phyloP scores from a whole-genome alignment of 2,113 vertebrate species.

The Otus sunia region DNA sequence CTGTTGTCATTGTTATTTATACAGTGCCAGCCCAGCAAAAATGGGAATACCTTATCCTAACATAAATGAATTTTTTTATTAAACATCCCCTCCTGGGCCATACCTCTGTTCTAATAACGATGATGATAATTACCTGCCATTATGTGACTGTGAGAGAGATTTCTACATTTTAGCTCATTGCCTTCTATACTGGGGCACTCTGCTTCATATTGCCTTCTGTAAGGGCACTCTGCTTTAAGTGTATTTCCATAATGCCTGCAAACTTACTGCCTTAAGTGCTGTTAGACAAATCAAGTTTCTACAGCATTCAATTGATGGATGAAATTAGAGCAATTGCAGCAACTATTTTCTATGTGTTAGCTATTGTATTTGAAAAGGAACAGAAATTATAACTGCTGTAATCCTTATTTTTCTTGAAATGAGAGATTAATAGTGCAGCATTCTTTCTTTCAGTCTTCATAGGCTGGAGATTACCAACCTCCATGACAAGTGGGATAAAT shows the following conservation, averaged over 20 bases:
- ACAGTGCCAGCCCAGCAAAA: slow-evolving; percentile 3
- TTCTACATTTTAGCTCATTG: neutral
- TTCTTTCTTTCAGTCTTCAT: neutral
- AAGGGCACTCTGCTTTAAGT: neutral
- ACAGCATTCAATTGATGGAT: neutral
- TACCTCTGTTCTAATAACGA: neutral
- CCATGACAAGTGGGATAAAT: neutral
- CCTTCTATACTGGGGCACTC: neutral
- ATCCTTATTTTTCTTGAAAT: neutral
- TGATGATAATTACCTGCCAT: slow-evolving; percentile 25
- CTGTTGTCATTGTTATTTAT: neutral
- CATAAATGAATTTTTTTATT: neutral
- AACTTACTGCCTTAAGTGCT: slow-evolving; percentile 5
- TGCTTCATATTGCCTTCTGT: neutral
- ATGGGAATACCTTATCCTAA: neutral
- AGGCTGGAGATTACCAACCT: neutral
- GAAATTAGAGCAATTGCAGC: neutral
- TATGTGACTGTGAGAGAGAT: neutral
- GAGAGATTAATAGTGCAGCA: neutral
- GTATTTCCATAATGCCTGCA: neutral
- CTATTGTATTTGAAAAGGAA: neutral
- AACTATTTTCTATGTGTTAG: neutral
- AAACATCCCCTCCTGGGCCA: neutral
- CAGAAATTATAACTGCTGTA: neutral
- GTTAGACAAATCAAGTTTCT: neutral